Base-by-base conservation (phyloP, 1,140 invertebrate species). In the Kradibia gibbosae region DNA sequence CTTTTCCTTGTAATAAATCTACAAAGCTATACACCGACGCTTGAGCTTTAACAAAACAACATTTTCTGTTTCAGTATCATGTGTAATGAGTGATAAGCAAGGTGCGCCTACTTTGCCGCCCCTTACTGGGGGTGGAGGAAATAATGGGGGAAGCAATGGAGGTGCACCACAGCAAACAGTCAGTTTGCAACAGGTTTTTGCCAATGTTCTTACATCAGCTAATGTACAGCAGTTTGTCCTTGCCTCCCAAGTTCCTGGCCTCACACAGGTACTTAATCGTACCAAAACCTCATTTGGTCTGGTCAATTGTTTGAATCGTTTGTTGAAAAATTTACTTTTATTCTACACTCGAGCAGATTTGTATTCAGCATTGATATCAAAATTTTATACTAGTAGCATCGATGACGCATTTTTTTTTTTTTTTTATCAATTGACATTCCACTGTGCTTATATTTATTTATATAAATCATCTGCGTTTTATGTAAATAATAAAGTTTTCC, bases 41-140 rank as follows among this genome's bases (percentile, higher is more conserved):
- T n/a, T n/a, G n/a, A n/a, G n/a, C 25, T 8, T n/a, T 50, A 36
- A 42, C 39, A 62, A 42, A 53, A 70, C 1, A 10, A 71, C 72
- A 65, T 83, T 83, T 82, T 81, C 57, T 82, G 60, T 88, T 90
- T n/a, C 85, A 91, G 90, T 87, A 85, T 90, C 85, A 90, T 88
- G 86, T 91, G 90, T 90, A 87, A 92, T 92, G 91, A 92, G 89
- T 88, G 91, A 92, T 88, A 92, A 92, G 85, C 91, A 92, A 86
- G 84, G 86, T 86, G 84, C 86, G 86, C 86, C 90, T 88, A 90
- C 86, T 86, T 86, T 91, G 85, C 90, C 90, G 86, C 90, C 90
- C 90, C 90, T 91, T 71, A 85, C 86, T 82, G 90, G 91, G 89
- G 88, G 88, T 88, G 89, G 88, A 86, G 85, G 87, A 84, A 90